Conservation (phyloP, 92 coral and sea anemone genomes). For the Zoanthus gigantus region DNA sequence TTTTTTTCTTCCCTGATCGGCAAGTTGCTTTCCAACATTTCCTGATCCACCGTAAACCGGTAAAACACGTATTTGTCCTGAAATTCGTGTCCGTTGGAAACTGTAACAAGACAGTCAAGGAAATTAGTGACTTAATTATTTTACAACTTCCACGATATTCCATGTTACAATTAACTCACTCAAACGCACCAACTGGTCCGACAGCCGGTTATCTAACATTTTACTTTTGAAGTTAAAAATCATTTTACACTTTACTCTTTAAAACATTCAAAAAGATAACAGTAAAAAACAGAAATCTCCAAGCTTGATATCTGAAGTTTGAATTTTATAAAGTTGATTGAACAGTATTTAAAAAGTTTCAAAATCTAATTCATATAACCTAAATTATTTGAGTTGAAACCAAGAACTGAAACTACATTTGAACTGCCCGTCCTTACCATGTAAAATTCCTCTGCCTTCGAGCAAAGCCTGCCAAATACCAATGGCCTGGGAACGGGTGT, state of each 20-base stretch:
- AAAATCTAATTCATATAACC: too few relatives aligned
- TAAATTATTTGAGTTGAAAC: not conserved
- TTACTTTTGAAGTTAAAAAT: too few relatives aligned
- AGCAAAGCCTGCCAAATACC: conserved; percentile 82
- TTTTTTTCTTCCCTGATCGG: conserved; percentile 32
- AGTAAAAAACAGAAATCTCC: too few relatives aligned
- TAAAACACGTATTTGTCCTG: conserved; percentile 70
- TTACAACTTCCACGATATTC: not conserved
- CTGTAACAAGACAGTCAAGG: conserved; percentile 29
- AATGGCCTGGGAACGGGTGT: conserved; percentile 80
- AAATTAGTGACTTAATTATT: not conserved
- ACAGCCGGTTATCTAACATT: too few relatives aligned
- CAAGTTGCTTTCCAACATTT: not conserved
- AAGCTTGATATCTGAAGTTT: too few relatives aligned
- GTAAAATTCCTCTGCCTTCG: conserved; percentile 73
- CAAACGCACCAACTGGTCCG: too few relatives aligned
- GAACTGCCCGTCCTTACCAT: conserved; percentile 47
- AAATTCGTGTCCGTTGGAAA: conserved; percentile 74
- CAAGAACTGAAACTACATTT: not conserved
- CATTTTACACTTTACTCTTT: too few relatives aligned
- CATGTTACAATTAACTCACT: too few relatives aligned
- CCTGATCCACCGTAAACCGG: conserved; percentile 64
- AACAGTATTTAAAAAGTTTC: too few relatives aligned
- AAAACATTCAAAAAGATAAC: too few relatives aligned
- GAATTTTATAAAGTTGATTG: too few relatives aligned